phyloP scores from a whole-genome alignment of 2,113 vertebrate genomes.

The Nymphicus hollandicus region DNA sequence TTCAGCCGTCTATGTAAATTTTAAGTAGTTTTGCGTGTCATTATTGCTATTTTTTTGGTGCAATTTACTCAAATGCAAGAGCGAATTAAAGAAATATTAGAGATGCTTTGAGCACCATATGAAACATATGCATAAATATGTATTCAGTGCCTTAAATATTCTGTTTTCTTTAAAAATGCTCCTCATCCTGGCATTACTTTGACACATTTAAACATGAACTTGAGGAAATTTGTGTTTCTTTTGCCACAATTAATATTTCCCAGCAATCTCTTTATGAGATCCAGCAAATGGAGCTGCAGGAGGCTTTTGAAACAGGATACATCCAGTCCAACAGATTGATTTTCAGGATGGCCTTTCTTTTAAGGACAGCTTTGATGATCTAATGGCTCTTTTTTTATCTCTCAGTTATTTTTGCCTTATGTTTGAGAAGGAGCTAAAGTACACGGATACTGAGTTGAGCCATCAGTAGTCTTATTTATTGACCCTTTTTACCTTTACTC shows the following conservation, averaged over 20 bases:
- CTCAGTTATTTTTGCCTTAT: background rate
- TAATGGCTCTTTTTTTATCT: background rate
- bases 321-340: background rate
- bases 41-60: background rate
- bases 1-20: background rate
- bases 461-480: background rate
- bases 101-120: background rate
- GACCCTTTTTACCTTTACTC: background rate
- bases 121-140: background rate
- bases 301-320: slow-evolving; percentile 33
- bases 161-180: background rate
- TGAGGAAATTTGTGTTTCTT: background rate
- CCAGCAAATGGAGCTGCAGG: background rate
- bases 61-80: background rate
- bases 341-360: background rate
- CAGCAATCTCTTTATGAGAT: background rate
- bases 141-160: background rate
- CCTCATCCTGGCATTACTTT: background rate
- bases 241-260: slow-evolving; percentile 1
- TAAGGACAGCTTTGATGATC: slow-evolving; percentile 14
- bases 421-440: background rate
- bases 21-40: background rate
- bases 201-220: background rate
- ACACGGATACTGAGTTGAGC: background rate
- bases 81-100: background rate